These are phyloP conservation scores for Nemotelus nigrinus DNA, from an alignment of 2,888 invertebrate species.

Conservation along the genomic window DNA sequence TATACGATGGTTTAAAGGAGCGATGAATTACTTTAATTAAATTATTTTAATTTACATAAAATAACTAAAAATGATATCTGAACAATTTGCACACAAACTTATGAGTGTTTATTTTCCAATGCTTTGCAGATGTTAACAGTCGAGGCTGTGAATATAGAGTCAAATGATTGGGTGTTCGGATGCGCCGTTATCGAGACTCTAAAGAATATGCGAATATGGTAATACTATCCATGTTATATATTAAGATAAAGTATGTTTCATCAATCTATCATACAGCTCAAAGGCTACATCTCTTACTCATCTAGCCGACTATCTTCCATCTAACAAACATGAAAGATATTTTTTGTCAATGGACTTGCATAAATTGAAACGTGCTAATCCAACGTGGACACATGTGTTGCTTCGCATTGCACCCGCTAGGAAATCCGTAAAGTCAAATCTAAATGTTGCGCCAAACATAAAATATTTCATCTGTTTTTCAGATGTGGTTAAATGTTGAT, in stretches of 20 bases:
- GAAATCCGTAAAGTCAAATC: constrained; percentile 67
- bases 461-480: constrained; percentile 54
- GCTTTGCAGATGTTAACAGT: constrained; percentile 69
- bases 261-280: constrained; percentile 61
- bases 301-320: constrained; percentile 68
- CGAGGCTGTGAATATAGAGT: constrained; percentile 74
- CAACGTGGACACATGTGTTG: constrained; percentile 76
- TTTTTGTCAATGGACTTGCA: constrained; percentile 71
- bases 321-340: constrained; percentile 63
- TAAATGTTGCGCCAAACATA: not conserved
- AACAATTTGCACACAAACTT: too few species aligned
- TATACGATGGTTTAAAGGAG: too few species aligned
- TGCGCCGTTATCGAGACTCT: constrained; percentile 72
- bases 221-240: constrained; percentile 54
- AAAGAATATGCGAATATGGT: constrained; percentile 72
- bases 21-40: too few species aligned
- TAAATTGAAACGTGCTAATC: constrained; percentile 68
- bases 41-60: too few species aligned
- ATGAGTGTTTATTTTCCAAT: not conserved
- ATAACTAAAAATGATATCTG: too few species aligned
- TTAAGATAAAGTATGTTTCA: not conserved
- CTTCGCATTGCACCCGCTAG: constrained; percentile 73
- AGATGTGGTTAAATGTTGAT: constrained; percentile 74
- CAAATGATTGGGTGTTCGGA: constrained; percentile 80
- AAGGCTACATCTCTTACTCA: constrained; percentile 71